Conservation (phyloP, 53 echinoderm and acorn worm genomes). For the Patiria pectinifera region DNA sequence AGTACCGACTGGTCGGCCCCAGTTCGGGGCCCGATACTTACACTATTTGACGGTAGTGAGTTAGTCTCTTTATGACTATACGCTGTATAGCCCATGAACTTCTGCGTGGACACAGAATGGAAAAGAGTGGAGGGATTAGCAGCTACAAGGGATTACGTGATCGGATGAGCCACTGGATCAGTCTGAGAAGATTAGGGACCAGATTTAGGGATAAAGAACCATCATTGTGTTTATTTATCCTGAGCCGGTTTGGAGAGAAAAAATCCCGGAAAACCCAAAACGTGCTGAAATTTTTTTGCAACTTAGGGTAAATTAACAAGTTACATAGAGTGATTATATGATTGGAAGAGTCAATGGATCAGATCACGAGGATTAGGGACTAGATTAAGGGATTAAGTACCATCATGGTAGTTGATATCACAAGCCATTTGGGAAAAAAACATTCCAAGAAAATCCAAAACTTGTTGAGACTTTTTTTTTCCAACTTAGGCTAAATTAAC, state of each 20-base stretch:
- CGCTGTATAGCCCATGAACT: slow-evolving; percentile 91
- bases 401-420: no score
- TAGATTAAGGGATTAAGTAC: no score
- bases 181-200: neutral
- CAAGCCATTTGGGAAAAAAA: no score
- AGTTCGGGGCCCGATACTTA: slow-evolving; percentile 71
- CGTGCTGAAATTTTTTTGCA: neutral
- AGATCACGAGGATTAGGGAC: no score
- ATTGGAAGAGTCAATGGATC: no score
- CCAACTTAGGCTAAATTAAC: no score
- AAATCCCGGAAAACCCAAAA: neutral
- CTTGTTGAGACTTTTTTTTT: no score
- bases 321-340: no score
- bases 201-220: neutral
- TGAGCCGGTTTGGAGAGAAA: neutral
- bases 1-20: neutral
- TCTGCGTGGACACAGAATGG: slow-evolving; percentile 70
- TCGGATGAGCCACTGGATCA: neutral
- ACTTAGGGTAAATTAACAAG: neutral
- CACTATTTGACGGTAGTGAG: slow-evolving; percentile 72
- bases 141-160: neutral
- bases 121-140: slow-evolving; percentile 61
- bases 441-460: no score
- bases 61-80: slow-evolving; percentile 82
- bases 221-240: neutral